Evolutionary conservation across 2,113 vertebrate species (phyloP).

Genomic region (Bubo bubo): DNA sequence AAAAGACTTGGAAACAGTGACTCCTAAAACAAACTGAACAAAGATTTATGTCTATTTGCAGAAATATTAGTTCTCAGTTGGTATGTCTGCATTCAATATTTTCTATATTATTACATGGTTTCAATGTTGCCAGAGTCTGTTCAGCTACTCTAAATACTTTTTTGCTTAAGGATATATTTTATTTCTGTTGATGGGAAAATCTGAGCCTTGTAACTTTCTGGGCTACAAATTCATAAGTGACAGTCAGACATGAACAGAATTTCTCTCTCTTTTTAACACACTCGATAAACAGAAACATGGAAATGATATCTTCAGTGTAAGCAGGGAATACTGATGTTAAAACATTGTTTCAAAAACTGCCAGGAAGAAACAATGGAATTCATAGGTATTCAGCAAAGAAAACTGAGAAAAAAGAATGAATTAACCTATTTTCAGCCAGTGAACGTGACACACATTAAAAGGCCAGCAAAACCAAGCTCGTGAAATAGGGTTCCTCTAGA

Average conservation of each 20-base stretch:
- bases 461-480: background rate
- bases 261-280: background rate
- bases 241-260: background rate
- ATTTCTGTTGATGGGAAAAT: background rate
- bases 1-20: background rate
- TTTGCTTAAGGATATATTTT: background rate
- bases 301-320: background rate
- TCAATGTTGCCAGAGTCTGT: background rate
- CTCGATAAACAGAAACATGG: background rate
- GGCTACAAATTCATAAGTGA: background rate
- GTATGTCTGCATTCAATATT: background rate
- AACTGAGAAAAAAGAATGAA: background rate
- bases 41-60: background rate
- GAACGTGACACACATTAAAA: background rate
- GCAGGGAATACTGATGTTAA: background rate
- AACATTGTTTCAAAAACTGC: background rate
- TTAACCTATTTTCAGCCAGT: background rate
- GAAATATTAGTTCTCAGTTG: background rate
- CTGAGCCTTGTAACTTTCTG: background rate
- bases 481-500: conserved; percentile 56
- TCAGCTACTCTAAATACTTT: background rate
- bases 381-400: background rate
- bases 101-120: background rate
- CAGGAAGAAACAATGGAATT: background rate
- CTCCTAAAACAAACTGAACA: background rate